Conservation (phyloP, 2,113 vertebrate genomes). For the Mustela nigripes region DNA sequence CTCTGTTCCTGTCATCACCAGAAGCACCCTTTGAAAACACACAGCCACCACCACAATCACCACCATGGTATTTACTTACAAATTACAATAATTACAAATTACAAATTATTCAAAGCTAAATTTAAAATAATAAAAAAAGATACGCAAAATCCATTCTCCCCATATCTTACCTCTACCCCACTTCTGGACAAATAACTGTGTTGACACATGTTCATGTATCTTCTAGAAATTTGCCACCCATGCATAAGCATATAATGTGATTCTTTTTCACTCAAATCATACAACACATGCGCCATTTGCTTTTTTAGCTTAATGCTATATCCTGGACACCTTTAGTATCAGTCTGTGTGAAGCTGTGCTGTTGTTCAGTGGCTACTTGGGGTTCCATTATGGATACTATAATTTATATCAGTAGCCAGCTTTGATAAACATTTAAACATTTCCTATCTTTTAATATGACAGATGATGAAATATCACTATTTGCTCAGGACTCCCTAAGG, state of each 20-base stretch:
- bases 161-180: background rate
- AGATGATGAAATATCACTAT: background rate
- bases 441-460: background rate
- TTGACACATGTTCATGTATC: background rate
- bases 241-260: background rate
- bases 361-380: background rate
- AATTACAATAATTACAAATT: constrained; percentile 8
- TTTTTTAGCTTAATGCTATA: background rate
- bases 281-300: background rate
- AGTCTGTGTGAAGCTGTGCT: background rate
- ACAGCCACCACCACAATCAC: background rate
- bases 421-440: background rate
- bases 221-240: background rate
- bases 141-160: background rate
- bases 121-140: background rate
- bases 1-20: background rate
- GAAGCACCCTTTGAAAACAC: background rate
- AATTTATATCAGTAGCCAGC: background rate
- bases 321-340: background rate
- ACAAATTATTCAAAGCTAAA: background rate
- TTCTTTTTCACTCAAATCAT: background rate
- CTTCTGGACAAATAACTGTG: background rate
- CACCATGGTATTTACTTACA: background rate
- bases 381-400: background rate
- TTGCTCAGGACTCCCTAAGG: background rate